Evolutionary conservation across 2,113 vertebrate species (phyloP).

Genomic region (Amia ocellicauda): DNA sequence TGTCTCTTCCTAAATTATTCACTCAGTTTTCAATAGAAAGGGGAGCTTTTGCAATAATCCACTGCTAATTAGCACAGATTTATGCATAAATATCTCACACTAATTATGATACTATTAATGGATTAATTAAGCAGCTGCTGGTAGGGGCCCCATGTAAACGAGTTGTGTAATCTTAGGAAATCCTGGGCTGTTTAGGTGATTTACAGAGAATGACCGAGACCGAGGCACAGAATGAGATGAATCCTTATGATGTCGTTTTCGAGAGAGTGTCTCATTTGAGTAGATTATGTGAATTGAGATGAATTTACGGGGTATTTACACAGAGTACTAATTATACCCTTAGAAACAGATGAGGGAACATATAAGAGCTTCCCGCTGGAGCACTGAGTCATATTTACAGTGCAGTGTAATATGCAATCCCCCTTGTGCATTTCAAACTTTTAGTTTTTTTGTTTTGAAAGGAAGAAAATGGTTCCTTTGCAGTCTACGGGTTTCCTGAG

Average conservation of each 20-base stretch:
- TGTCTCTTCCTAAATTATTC: neutral
- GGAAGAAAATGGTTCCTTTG: no score
- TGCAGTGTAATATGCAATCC: no score
- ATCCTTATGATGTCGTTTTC: neutral
- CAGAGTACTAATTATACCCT: no score
- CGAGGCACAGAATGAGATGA: neutral
- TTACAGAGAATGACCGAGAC: neutral
- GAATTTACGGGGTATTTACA: no score
- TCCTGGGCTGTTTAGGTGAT: neutral
- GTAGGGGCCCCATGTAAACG: neutral
- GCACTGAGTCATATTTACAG: no score
- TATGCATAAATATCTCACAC: neutral
- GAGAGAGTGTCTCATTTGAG: neutral
- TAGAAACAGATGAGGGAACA: no score
- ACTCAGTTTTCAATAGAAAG: neutral
- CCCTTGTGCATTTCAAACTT: no score
- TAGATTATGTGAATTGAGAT: no score
- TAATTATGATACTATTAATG: neutral
- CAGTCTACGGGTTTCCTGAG: no score
- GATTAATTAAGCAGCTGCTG: neutral
- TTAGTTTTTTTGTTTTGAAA: no score
- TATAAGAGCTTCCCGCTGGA: no score
- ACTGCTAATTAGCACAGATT: neutral
- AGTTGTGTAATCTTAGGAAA: neutral
- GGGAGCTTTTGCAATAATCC: neutral